Evolutionary conservation across 2,797 vertebrate species (phyloP), one percentile per base, ranked within the genome.

Genomic region (Squalus acanthias): DNA sequence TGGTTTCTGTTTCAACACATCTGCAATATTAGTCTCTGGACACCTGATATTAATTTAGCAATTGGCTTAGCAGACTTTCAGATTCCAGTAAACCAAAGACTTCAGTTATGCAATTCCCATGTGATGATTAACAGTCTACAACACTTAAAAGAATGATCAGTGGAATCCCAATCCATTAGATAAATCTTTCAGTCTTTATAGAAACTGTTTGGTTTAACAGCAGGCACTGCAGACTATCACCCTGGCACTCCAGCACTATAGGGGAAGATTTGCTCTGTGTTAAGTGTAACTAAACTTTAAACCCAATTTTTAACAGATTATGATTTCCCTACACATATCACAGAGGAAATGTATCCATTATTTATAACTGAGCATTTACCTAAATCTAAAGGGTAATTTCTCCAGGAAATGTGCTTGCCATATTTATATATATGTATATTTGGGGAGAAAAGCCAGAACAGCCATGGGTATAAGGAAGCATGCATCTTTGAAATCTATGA

Each of bases 41-140:
- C 98, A 98, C 98, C 98, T 98, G 98, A 97, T 98, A 98, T 97
- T 97, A 98, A 98, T 99, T 97, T 97, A 87, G 96, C 53, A 95
- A 97, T 96, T 97, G 97, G 97, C 97, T 97, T 98, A 97, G 97
- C 98, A 97, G 97, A 97, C 97, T 98, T 97, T 97, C 97, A 97
- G 97, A 97, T 96, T 96, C 89, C 74, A 8, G 26, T 96, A 7
- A 89, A 96, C 94, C 85, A 74, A 96, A 96, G n/a, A 95, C 72
- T 96, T 57, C n/a, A 97, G 13, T 97, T 96, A 96, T 96, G 96
- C 96, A 96, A 96, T 96, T 97, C 97, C 97, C 85, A 97, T 97
- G 96, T 96, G 97, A 97, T 91, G 53, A 33, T 96, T 96, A 96
- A 96, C 67, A 96, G 79, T 63, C 96, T 97, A 96, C 96, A 97